phyloP scores from a whole-genome alignment of 2,113 vertebrate species.

The Gyps fulvus region DNA sequence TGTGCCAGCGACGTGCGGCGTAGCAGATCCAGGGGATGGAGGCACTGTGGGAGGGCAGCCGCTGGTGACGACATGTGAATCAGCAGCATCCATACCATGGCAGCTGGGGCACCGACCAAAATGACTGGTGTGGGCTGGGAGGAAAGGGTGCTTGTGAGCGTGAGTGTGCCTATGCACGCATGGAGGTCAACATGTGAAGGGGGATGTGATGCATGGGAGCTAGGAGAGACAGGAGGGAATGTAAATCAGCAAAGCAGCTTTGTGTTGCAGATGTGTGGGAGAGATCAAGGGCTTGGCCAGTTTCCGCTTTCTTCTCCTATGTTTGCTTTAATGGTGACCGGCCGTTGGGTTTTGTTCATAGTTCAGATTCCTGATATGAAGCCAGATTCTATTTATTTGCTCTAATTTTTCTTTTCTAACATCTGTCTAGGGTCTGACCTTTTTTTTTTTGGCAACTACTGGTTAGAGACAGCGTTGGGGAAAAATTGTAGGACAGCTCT shows the following conservation, averaged over 20 bases:
- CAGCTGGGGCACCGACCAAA: neutral
- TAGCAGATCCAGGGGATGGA: neutral
- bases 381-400: neutral
- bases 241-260: neutral
- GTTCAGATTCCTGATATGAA: neutral
- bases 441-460: neutral
- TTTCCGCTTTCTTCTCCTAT: neutral
- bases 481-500: neutral
- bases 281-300: neutral
- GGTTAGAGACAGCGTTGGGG: neutral
- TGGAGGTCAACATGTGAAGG: no score
- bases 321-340: neutral
- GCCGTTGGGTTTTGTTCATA: neutral
- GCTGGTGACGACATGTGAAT: neutral
- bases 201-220: neutral
- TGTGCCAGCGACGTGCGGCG: neutral
- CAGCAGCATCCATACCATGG: neutral
- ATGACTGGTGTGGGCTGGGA: accelerated
- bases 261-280: neutral
- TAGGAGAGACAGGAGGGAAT: accelerated
- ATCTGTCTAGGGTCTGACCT: neutral
- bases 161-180: accelerated
- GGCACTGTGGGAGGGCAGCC: neutral
- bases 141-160: neutral
- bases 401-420: neutral